phyloP scores from a whole-genome alignment of 2,888 invertebrate genomes.

The Leptopilina myrica region DNA sequence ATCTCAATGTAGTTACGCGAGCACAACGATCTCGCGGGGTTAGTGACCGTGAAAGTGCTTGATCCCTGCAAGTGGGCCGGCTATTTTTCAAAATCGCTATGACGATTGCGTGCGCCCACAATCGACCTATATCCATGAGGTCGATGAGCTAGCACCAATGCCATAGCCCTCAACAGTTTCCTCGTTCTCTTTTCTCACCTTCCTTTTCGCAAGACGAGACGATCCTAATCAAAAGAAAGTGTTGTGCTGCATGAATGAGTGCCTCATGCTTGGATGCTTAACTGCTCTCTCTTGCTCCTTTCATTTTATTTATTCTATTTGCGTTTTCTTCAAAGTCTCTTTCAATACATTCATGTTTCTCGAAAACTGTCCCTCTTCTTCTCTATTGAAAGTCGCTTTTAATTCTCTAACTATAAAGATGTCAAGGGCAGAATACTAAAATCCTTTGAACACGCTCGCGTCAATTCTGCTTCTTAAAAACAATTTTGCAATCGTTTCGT shows the following conservation, averaged over 20 bases:
- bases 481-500: too few relatives aligned
- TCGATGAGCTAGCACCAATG: constrained; percentile 65
- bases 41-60: constrained; percentile 76
- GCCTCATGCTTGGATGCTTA: not conserved
- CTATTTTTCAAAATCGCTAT: constrained; percentile 75
- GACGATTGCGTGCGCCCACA: constrained; percentile 76
- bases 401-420: too few relatives aligned
- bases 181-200: constrained; percentile 60
- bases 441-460: too few relatives aligned
- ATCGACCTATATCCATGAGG: constrained; percentile 74
- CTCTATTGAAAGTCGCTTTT: too few relatives aligned
- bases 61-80: constrained; percentile 73
- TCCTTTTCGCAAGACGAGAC: constrained; percentile 52
- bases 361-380: too few relatives aligned
- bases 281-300: not conserved
- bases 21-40: constrained; percentile 66
- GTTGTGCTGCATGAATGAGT: constrained; percentile 50
- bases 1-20: constrained; percentile 44
- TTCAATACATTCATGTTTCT: not conserved
- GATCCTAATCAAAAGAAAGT: constrained; percentile 63
- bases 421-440: too few relatives aligned
- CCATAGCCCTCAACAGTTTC: constrained; percentile 55
- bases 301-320: not conserved
- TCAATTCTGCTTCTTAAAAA: too few relatives aligned
- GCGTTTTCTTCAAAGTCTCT: not conserved